phyloP scores from a whole-genome alignment of 2,888 invertebrate genomes.

The Polia nebulosa region DNA sequence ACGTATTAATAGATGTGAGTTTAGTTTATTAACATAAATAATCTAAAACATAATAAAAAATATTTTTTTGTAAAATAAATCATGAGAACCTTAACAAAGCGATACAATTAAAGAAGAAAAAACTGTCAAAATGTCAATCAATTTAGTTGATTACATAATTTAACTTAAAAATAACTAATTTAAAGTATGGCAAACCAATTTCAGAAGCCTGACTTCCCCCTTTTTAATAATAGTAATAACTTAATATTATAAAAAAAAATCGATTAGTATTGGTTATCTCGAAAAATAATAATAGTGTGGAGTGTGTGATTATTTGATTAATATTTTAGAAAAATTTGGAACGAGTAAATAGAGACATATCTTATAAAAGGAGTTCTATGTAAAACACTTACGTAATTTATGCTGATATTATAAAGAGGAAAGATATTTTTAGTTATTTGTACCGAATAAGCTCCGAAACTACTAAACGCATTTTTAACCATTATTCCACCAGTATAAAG shows the following conservation, averaged over 20 bases:
- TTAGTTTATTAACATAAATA: slow-evolving; percentile 3
- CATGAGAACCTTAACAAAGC: slow-evolving; percentile 18
- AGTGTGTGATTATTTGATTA: neutral
- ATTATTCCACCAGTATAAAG: no score
- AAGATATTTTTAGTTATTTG: no score
- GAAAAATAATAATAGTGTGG: slow-evolving; percentile 6
- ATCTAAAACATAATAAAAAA: neutral
- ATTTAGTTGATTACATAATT: slow-evolving; percentile 36
- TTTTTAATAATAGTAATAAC: slow-evolving; percentile 4
- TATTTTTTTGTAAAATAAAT: neutral
- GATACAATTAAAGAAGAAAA: neutral
- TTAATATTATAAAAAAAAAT: slow-evolving; percentile 8
- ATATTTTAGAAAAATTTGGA: neutral
- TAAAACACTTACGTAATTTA: slow-evolving; percentile 15
- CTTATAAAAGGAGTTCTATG: slow-evolving; percentile 1
- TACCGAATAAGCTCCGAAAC: no score
- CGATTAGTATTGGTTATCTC: slow-evolving; percentile 19
- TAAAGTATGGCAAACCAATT: slow-evolving; percentile 38
- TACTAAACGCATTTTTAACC: no score
- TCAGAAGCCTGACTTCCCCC: slow-evolving; percentile 1
- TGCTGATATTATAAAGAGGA: no score
- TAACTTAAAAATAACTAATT: slow-evolving; percentile 39
- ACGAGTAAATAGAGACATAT: neutral
- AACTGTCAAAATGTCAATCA: slow-evolving; percentile 25
- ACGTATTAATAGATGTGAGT: slow-evolving; percentile 3